Conservation (phyloP, 2,113 vertebrate genomes). For the Phalacrocorax carbo region DNA sequence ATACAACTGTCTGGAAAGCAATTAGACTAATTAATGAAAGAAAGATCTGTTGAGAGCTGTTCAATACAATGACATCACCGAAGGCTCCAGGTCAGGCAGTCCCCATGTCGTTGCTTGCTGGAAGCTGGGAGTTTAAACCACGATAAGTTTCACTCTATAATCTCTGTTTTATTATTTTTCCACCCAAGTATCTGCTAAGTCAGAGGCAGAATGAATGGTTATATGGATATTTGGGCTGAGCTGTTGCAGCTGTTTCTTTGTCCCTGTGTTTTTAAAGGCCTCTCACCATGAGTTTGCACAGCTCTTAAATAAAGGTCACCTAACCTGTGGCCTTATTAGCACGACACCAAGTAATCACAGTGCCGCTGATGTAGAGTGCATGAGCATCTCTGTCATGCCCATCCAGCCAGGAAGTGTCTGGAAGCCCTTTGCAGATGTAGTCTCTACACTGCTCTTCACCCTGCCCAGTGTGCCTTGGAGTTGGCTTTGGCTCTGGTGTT, state of each 20-base stretch:
- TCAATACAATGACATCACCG: neutral
- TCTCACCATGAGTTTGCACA: neutral
- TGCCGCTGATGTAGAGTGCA: neutral
- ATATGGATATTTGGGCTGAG: neutral
- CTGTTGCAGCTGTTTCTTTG: neutral
- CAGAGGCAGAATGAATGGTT: neutral
- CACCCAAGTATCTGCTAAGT: neutral
- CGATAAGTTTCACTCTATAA: neutral
- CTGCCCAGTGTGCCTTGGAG: neutral
- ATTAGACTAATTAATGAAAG: constrained; percentile 63
- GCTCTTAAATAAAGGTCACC: neutral
- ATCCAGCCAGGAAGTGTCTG: neutral
- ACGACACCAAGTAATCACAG: neutral
- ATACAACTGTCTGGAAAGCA: constrained; percentile 43
- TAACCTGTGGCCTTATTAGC: neutral
- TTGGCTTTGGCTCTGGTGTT: neutral
- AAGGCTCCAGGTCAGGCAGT: constrained; percentile 5
- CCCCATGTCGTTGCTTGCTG: neutral
- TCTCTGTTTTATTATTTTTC: neutral
- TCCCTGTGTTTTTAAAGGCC: neutral
- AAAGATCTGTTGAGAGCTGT: constrained; percentile 34
- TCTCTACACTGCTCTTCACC: neutral
- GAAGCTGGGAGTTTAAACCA: neutral
- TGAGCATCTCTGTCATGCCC: neutral
- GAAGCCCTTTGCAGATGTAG: neutral